These are phyloP conservation scores for Arizona elegans DNA, from an alignment of 2,113 vertebrate species.

Conservation along the genomic window DNA sequence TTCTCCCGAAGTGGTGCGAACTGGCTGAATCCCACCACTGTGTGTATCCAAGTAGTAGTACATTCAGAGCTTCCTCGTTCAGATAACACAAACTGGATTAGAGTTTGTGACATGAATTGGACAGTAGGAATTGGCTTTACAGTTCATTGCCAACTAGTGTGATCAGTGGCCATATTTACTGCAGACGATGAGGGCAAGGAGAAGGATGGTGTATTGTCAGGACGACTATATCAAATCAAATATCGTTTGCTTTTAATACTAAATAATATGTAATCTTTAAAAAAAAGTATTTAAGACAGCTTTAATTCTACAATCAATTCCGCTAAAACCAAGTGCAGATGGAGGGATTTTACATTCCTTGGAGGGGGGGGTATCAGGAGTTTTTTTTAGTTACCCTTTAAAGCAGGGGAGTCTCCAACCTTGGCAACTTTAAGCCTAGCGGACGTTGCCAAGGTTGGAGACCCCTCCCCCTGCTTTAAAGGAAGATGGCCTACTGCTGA, in stretches of 20 bases:
- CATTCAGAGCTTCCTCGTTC: background rate
- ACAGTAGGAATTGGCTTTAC: background rate
- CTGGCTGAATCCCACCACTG: too few relatives aligned
- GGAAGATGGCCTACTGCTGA: too few relatives aligned
- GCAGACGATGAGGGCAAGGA: background rate
- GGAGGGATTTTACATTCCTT: background rate
- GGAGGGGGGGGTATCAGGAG: background rate
- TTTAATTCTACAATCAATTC: slow-evolving; percentile 37
- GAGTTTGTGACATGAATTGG: background rate
- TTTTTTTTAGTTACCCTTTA: background rate
- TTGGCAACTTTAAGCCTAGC: background rate
- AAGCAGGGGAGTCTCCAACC: background rate
- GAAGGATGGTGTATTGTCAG: background rate
- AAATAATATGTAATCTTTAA: slow-evolving; percentile 51
- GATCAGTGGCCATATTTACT: background rate
- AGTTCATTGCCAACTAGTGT: background rate
- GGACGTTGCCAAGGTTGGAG: background rate
- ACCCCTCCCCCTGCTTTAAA: too few relatives aligned
- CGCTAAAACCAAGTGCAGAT: background rate
- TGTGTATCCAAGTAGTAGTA: slow-evolving; percentile 41
- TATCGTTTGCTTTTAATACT: slow-evolving; percentile 45
- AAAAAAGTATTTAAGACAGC: slow-evolving; percentile 50
- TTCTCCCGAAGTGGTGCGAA: too few relatives aligned
- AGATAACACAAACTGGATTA: background rate
- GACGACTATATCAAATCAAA: slow-evolving; percentile 56